phyloP scores from a whole-genome alignment of 2,113 vertebrate genomes.

The Carassius auratus region DNA sequence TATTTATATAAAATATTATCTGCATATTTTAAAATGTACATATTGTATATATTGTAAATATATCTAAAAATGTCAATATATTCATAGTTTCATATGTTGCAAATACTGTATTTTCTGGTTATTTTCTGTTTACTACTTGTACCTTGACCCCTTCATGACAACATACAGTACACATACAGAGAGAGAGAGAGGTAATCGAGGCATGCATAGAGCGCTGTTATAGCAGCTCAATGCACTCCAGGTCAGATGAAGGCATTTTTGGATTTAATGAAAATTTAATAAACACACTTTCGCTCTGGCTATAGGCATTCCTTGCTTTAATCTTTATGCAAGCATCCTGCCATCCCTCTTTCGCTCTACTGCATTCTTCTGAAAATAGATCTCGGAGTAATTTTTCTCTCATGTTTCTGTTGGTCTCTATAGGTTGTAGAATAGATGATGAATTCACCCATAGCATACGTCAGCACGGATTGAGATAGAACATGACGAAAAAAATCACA shows the following conservation, averaged over 20 bases:
- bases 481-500: background rate
- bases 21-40: too few species aligned
- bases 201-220: slow-evolving; percentile 41
- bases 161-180: background rate
- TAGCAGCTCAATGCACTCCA: background rate
- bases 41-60: too few species aligned
- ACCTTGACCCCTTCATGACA: background rate
- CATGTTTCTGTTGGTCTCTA: slow-evolving; percentile 7
- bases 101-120: too few species aligned
- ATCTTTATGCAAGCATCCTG: background rate
- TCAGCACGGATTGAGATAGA: background rate
- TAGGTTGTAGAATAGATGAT: too few species aligned
- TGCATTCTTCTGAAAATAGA: slow-evolving; percentile 7
- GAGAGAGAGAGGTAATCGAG: slow-evolving; percentile 11
- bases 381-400: slow-evolving; percentile 14
- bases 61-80: too few species aligned
- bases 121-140: background rate
- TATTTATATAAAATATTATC: too few species aligned
- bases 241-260: slow-evolving; percentile 17
- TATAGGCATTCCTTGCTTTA: background rate
- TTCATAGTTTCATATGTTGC: background rate
- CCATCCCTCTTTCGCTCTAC: background rate
- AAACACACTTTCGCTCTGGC: slow-evolving; percentile 26
- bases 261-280: slow-evolving; percentile 42
- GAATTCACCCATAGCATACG: background rate